A percentile compares a stretch with the other conserved stretches of the same genome.
Conservation (phyloP, 2,113 vertebrate genomes). For the Isichthys henryi region DNA sequence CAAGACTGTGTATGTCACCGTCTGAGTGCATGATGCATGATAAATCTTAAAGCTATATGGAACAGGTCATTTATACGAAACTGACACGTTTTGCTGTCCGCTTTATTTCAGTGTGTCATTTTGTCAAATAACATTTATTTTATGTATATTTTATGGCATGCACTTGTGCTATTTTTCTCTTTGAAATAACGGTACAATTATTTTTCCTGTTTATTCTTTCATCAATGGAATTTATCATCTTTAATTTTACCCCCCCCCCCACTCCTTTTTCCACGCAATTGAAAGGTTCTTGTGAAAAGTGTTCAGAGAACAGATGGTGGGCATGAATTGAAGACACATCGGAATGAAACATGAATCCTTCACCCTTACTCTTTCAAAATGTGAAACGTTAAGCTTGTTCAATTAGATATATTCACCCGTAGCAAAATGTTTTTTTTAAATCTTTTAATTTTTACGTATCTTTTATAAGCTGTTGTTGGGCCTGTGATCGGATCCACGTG, state of each 20-base stretch:
- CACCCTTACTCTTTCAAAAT: slow-evolving; percentile 13
- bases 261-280: slow-evolving; percentile 25
- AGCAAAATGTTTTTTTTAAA: background rate
- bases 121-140: slow-evolving; percentile 24
- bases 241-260: slow-evolving; percentile 7
- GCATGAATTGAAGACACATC: slow-evolving; percentile 26
- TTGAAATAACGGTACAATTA: slow-evolving; percentile 29
- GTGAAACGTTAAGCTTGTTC: background rate
- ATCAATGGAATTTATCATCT: slow-evolving; percentile 3
- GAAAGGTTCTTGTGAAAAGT: slow-evolving; percentile 27
- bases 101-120: slow-evolving; percentile 31
- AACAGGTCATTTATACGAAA: slow-evolving; percentile 26
- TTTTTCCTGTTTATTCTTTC: slow-evolving; percentile 34
- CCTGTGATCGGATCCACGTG: background rate
- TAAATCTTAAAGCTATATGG: slow-evolving; percentile 23
- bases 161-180: slow-evolving; percentile 26
- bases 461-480: background rate
- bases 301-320: slow-evolving; percentile 31
- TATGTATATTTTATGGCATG: slow-evolving; percentile 39
- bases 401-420: slow-evolving; percentile 17
- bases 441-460: background rate
- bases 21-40: slow-evolving; percentile 35
- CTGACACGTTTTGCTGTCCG: slow-evolving; percentile 28
- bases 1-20: slow-evolving; percentile 40
- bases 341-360: slow-evolving; percentile 21